phyloP scores from a whole-genome alignment of 2,113 vertebrate genomes.

The Calypte anna region DNA sequence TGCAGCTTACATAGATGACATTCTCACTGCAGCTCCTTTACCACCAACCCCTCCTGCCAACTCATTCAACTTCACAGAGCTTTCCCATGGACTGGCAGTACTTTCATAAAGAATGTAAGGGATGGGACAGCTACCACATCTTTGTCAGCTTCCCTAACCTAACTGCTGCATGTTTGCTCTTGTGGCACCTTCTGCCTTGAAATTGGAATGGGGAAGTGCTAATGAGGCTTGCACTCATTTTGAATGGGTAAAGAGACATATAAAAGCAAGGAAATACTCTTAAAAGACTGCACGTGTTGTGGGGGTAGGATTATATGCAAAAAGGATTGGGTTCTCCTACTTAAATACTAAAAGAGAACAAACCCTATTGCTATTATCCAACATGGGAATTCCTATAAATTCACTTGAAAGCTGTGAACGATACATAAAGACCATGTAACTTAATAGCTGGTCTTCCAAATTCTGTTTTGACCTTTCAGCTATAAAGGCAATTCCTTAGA shows the following conservation, averaged over 20 bases:
- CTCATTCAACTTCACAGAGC: constrained; percentile 9
- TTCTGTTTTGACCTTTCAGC: constrained; percentile 57
- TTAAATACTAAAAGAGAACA: background rate
- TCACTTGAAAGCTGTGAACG: constrained; percentile 28
- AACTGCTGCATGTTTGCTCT: background rate
- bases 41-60: background rate
- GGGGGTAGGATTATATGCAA: background rate
- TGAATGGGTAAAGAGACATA: background rate
- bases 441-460: constrained; percentile 65
- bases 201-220: background rate
- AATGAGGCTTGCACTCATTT: background rate
- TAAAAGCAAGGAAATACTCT: background rate
- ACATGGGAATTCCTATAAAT: constrained; percentile 21
- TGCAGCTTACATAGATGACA: background rate
- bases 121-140: background rate
- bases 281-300: background rate
- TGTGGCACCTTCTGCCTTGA: background rate
- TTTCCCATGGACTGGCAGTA: background rate
- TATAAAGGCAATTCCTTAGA: constrained; percentile 70
- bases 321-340: background rate
- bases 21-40: background rate
- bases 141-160: background rate
- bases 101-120: fast-evolving
- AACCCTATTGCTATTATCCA: background rate
- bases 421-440: constrained; percentile 31